These are phyloP conservation scores for Lithophane ornitopus DNA, from an alignment of 2,888 invertebrate genomes.

Conservation along the genomic window DNA sequence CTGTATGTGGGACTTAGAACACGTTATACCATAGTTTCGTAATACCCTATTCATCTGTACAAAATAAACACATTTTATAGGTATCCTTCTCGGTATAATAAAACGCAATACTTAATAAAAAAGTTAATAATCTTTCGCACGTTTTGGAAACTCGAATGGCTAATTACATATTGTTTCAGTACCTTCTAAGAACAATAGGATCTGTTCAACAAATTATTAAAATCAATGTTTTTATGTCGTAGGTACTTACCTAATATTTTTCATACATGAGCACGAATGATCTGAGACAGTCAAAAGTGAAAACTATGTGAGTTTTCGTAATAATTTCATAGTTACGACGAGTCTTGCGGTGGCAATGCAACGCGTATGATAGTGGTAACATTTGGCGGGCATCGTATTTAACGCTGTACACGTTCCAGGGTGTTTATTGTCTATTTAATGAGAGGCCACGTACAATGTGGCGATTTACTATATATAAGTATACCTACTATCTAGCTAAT, in stretches of 20 bases:
- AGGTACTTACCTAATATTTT: neutral
- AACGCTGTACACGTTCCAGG: conserved; percentile 43
- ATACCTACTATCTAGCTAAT: neutral
- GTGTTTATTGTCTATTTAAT: conserved; percentile 31
- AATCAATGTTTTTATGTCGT: neutral
- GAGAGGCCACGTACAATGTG: neutral
- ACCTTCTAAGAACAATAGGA: no score
- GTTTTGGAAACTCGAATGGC: neutral
- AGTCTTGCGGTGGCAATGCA: conserved; percentile 58
- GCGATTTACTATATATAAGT: neutral
- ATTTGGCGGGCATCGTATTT: conserved; percentile 61
- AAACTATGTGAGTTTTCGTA: conserved; percentile 43
- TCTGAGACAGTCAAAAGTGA: conserved; percentile 3
- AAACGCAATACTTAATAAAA: neutral
- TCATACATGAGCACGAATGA: neutral
- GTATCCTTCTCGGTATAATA: neutral
- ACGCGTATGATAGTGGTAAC: conserved; percentile 61
- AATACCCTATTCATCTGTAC: neutral
- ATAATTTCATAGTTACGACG: conserved; percentile 33
- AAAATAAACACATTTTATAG: neutral
- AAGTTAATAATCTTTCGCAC: neutral
- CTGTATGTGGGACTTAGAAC: conserved; percentile 4
- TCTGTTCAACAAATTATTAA: neutral
- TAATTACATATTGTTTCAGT: neutral
- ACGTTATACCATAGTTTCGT: neutral